Percentiles rank a stretch among this genome's conserved stretches.
Evolutionary conservation across 2,113 vertebrate species (phyloP).

Genomic region (Carollia perspicillata): DNA sequence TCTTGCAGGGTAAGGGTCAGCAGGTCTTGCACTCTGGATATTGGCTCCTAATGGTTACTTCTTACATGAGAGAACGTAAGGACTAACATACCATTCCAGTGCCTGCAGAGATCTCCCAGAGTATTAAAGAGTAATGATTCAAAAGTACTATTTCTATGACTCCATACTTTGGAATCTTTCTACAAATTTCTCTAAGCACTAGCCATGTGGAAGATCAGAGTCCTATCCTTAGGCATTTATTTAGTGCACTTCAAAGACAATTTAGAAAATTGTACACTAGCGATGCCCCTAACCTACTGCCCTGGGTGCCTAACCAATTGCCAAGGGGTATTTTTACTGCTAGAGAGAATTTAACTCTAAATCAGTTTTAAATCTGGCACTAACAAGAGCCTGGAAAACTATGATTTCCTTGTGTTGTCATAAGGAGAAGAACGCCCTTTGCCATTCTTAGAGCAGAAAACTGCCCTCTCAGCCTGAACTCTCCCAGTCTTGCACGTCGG

Average conservation of each 20-base stretch:
- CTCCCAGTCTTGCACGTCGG: constrained; percentile 70
- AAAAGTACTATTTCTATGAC: background rate
- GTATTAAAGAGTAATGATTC: background rate
- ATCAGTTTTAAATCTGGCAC: constrained; percentile 51
- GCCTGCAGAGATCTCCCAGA: background rate
- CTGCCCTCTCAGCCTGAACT: constrained; percentile 76
- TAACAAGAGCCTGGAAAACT: constrained; percentile 74
- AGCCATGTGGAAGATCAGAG: background rate
- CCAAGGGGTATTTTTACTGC: background rate
- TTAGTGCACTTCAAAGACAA: background rate
- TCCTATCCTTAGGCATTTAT: background rate
- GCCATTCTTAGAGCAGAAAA: constrained; percentile 55
- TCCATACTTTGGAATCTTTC: background rate
- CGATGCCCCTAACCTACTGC: background rate
- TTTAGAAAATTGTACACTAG: background rate
- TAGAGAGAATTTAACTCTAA: constrained; percentile 21
- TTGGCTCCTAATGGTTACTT: background rate
- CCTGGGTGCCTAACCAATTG: background rate
- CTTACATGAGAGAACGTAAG: background rate
- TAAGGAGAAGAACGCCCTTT: constrained; percentile 65
- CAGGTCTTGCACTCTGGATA: background rate
- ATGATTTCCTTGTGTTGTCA: constrained; percentile 59
- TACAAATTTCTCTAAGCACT: background rate
- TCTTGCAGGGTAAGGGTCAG: background rate
- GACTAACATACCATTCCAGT: background rate